Base-by-base conservation (phyloP, 2,113 vertebrate species). In the Numenius arquata region DNA sequence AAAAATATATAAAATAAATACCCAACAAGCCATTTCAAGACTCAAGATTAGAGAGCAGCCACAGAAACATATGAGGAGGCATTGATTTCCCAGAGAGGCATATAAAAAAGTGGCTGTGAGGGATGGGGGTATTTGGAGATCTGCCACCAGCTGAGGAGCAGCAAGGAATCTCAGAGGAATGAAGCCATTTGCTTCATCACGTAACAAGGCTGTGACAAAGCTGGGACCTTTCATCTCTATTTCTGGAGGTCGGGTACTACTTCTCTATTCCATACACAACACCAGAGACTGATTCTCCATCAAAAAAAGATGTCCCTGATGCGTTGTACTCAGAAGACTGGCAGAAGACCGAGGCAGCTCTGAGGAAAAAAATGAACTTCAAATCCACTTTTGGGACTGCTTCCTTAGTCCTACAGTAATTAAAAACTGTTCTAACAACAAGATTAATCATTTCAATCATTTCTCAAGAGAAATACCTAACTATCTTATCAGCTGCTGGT, bases 191-290 rank as follows among this genome's bases (percentile, higher is more conserved):
- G 17, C 38, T 93, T 84, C 43, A 59, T 62, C 81, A 81, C 0
- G 0, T 50, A 94, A 87, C 56, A 87, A 87, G 80, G n/a, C 29
- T 77, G 27, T 89, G 87, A 91, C 63, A 91, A 94, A 92, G 68
- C 59, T 34, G n/a, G 25, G 41, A 93, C 47, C 45, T 59, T 67
- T 48, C 38, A 84, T 78, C 55, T 81, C 50, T 76, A 48, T 29
- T 91, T 13, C 56, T 84, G n/a, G 3, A 95, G 50, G 65, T n/a
- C 6, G 3, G 50, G 61, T 40, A 48, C 43, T 74, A 71, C 26
- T 93, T 67, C 11, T 70, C 19, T 78, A 18, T 73, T 89, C 34
- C 38, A 62, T 34, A 58, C 12, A 61, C 32, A 71, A 72, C 25
- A 88, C 5, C 0, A 0, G 34, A 83, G 48, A 70, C 58, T 40